A percentile compares a stretch with the other conserved stretches of the same genome.
Conservation (phyloP, 2,113 vertebrate species). For the Sceloporus tristichus region DNA sequence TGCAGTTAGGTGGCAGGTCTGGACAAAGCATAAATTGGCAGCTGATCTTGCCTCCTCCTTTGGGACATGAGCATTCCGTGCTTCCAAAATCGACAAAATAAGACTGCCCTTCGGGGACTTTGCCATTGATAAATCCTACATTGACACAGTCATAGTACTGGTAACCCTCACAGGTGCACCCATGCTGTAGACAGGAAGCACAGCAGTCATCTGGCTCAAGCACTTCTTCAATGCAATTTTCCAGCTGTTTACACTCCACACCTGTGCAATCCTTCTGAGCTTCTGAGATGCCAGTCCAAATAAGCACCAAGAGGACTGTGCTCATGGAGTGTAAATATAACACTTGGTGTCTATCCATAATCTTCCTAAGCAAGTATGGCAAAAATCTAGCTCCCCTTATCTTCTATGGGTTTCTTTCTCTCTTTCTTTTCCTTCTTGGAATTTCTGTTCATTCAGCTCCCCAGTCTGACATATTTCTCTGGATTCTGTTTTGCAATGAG, state of each 20-base stretch:
- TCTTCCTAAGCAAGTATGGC: constrained; percentile 25
- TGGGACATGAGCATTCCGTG: constrained; percentile 92
- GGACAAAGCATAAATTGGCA: constrained; percentile 96
- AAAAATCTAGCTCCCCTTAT: not conserved
- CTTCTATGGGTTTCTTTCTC: not conserved
- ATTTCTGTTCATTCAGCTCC: constrained; percentile 44
- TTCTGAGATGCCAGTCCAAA: constrained; percentile 43
- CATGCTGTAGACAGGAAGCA: constrained; percentile 84
- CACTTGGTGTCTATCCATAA: constrained; percentile 70
- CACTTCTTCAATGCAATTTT: constrained; percentile 90
- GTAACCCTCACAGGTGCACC: constrained; percentile 94
- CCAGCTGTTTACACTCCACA: constrained; percentile 81
- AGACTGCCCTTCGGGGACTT: constrained; percentile 91
- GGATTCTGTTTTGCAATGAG: constrained; percentile 65
- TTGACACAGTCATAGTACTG: constrained; percentile 95
- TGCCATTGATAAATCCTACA: constrained; percentile 89
- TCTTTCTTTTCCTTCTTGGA: not conserved
- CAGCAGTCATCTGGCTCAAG: constrained; percentile 87
- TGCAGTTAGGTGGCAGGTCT: constrained; percentile 91
- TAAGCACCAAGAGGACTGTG: constrained; percentile 69
- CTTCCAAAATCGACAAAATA: constrained; percentile 97
- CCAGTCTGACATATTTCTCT: constrained; percentile 38
- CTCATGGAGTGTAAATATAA: constrained; percentile 59
- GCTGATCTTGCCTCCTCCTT: constrained; percentile 91
- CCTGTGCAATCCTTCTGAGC: constrained; percentile 87